Percentiles rank a stretch among this genome's conserved stretches.
These are phyloP conservation scores for Eristalis intricaria DNA, from an alignment of 2,888 invertebrate genomes.

Conservation along the genomic window DNA sequence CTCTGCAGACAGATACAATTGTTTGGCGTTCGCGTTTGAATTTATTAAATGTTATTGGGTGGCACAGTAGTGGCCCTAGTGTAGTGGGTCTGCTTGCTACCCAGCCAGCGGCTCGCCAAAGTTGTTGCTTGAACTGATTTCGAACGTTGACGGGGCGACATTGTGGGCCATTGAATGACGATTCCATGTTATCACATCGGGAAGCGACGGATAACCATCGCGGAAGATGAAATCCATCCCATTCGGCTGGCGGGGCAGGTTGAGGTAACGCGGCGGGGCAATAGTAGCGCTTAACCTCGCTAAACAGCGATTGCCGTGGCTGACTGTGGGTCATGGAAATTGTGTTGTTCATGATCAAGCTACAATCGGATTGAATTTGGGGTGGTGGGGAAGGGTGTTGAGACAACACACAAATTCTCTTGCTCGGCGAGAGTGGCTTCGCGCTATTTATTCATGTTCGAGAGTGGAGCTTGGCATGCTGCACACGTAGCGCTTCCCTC, in stretches of 20 bases:
- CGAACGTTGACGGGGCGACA: slow-evolving; percentile 36
- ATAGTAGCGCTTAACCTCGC: neutral
- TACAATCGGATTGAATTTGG: neutral
- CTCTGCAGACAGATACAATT: slow-evolving; percentile 22
- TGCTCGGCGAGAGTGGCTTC: neutral
- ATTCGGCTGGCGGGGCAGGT: neutral
- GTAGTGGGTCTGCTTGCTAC: slow-evolving; percentile 1
- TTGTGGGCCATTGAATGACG: slow-evolving; percentile 39
- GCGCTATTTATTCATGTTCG: slow-evolving; percentile 47
- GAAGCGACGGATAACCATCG: slow-evolving; percentile 43
- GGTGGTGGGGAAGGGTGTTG: no score
- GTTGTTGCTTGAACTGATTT: slow-evolving; percentile 52
- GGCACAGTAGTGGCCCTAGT: slow-evolving; percentile 29
- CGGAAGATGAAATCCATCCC: slow-evolving; percentile 45
- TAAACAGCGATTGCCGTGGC: slow-evolving; percentile 23
- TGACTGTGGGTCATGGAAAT: slow-evolving; percentile 60
- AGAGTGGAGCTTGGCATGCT: slow-evolving; percentile 32
- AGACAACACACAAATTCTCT: neutral
- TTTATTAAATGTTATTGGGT: slow-evolving; percentile 36
- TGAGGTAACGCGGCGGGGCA: neutral
- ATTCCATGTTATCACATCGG: slow-evolving; percentile 53
- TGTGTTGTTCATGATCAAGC: slow-evolving; percentile 49
- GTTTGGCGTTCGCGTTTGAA: slow-evolving; percentile 17
- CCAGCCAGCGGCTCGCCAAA: neutral
- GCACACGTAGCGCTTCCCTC: slow-evolving; percentile 33